A percentile compares a stretch with the other conserved stretches of the same genome.
Conservation (phyloP, 2,113 vertebrate species). For the Cryptotis parvus region DNA sequence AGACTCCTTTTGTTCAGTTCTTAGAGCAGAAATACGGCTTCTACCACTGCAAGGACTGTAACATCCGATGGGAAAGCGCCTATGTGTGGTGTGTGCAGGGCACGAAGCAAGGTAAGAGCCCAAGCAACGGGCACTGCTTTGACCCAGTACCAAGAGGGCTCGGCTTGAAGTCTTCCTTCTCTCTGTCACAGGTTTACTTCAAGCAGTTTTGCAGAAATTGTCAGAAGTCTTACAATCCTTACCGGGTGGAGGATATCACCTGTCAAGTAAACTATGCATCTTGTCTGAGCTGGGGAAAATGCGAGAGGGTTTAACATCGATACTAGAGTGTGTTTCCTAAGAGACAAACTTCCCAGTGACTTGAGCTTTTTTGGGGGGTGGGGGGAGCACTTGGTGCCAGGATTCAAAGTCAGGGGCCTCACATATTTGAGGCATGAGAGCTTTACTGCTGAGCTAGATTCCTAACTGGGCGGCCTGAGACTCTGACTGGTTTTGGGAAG, state of each 20-base stretch:
- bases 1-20: constrained; percentile 90
- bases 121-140: rapidly evolving
- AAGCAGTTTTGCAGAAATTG: constrained; percentile 97
- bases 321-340: background rate
- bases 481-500: background rate
- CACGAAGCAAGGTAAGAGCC: constrained; percentile 93
- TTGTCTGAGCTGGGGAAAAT: background rate
- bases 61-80: constrained; percentile 97
- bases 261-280: constrained; percentile 91
- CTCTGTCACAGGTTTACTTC: constrained; percentile 93
- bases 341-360: background rate
- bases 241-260: constrained; percentile 96
- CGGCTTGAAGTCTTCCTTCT: background rate
- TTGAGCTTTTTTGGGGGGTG: background rate
- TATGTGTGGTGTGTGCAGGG: constrained; percentile 99
- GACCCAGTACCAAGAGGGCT: background rate
- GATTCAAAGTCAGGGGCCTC: no score
- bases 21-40: constrained; percentile 98
- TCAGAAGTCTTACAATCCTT: constrained; percentile 97
- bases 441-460: no score
- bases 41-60: constrained; percentile 97
- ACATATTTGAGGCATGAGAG: no score
- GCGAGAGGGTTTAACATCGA: background rate
- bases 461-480: background rate
- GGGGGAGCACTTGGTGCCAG: no score